These are phyloP conservation scores for Megalopta genalis DNA, from an alignment of 1,140 invertebrate species.

Conservation along the genomic window DNA sequence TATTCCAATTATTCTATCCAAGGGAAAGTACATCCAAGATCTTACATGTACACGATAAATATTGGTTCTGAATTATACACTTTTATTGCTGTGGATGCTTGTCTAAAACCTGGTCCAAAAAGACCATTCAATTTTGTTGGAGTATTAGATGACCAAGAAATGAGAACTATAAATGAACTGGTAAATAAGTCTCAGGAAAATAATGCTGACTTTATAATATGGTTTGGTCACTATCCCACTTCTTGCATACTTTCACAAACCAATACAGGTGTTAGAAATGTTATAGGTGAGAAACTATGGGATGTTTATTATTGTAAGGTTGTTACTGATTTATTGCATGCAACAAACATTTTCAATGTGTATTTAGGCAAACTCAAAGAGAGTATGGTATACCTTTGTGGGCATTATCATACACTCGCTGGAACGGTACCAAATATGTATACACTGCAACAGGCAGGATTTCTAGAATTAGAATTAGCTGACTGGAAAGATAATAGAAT, in stretches of 20 bases:
- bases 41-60: slow-evolving; percentile 87
- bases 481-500: slow-evolving; percentile 97
- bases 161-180: slow-evolving; percentile 80
- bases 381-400: slow-evolving; percentile 91
- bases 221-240: slow-evolving; percentile 97
- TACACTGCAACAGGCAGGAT: slow-evolving; percentile 90
- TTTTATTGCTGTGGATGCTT: slow-evolving; percentile 94
- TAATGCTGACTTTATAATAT: slow-evolving; percentile 85
- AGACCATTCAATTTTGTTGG: slow-evolving; percentile 97
- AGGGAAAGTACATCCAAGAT: slow-evolving; percentile 85
- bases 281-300: slow-evolving; percentile 79
- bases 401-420: slow-evolving; percentile 93
- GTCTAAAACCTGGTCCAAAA: slow-evolving; percentile 90
- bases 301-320: background rate
- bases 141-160: slow-evolving; percentile 83
- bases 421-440: slow-evolving; percentile 92
- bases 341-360: slow-evolving; percentile 3
- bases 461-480: slow-evolving; percentile 92
- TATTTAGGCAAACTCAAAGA: slow-evolving; percentile 76
- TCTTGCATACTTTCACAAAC: slow-evolving; percentile 88
- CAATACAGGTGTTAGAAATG: slow-evolving; percentile 80
- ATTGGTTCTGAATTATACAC: slow-evolving; percentile 83
- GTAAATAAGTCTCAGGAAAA: slow-evolving; percentile 76
- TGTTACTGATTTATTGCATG: background rate
- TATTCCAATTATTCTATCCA: slow-evolving; percentile 91